Base-by-base conservation (phyloP, 2,113 vertebrate species). In the Zapus hudsonius region DNA sequence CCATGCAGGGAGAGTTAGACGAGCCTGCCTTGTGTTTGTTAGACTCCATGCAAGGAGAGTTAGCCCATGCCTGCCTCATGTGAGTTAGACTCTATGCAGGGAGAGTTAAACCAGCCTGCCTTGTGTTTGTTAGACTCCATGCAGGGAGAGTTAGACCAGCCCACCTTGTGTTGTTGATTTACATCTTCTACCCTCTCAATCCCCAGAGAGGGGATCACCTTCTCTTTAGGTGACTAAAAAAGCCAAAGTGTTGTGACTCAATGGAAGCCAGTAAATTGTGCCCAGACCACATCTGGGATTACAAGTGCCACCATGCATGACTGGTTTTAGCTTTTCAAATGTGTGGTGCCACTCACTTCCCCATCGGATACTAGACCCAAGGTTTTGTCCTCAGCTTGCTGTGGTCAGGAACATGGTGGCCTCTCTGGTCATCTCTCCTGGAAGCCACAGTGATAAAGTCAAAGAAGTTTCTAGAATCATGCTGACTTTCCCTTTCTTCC, bases 361-460 rank as follows among this genome's bases (percentile, higher is more conserved):
- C 70, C 23, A 29, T 67, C 36, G 13, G 36, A 12, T 7, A 22
- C 72, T 86, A 33, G 67, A 61, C 40, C 85, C 33, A 42, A 11
- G 31, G 64, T 20, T 89, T 89, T 36, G 23, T 52, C 73, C 84
- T 85, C 90, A 87, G 86, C 83, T 81, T n/a, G 67, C 92, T 86
- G 9, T 27, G 36, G 75, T 76, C 42, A 5, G 16, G 47, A 90
- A 81, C 86, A 89, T 78, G 84, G 73, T 4, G 2, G 44, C 7
- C 33, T 70, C 57, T 79, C 70, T 92, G 59, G 63, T 84, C 86
- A 70, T 90, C 82, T 80, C 95, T 86, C 83, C 31, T 64, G 42
- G 64, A 76, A 92, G 44, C 57, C 44, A 63, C 85, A 85, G 19
- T 90, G 90, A 92, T 84, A 92, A 66, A 82, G 52, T 84, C 47